Evolutionary conservation across 2,888 invertebrate genomes (phyloP).

Genomic region (Agonum fuliginosum): DNA sequence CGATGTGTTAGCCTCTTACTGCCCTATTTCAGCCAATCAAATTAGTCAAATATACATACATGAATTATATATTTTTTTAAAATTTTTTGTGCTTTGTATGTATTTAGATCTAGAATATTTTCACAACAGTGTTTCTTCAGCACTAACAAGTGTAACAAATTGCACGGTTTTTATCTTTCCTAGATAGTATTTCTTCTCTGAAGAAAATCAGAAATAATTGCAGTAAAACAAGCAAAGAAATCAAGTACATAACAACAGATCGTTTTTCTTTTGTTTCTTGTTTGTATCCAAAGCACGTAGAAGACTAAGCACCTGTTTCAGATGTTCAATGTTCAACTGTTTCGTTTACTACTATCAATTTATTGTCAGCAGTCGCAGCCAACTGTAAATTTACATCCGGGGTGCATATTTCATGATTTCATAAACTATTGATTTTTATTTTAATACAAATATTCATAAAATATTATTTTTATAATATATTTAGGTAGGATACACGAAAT

Average conservation of each 20-base stretch:
- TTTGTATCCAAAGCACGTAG: slow-evolving; percentile 48
- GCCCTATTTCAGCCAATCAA: too few species aligned
- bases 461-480: neutral
- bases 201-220: neutral
- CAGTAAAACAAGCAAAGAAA: neutral
- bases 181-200: neutral
- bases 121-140: too few species aligned
- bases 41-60: too few species aligned
- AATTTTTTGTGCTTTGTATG: too few species aligned
- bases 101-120: too few species aligned
- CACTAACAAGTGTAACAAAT: too few species aligned
- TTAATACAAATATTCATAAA: neutral
- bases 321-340: slow-evolving; percentile 37
- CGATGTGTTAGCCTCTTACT: too few species aligned
- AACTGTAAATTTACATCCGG: slow-evolving; percentile 50
- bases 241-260: neutral
- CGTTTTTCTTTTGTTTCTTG: slow-evolving; percentile 10
- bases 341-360: slow-evolving; percentile 11
- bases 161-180: neutral
- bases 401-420: neutral
- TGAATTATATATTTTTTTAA: too few species aligned
- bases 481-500: neutral
- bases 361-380: slow-evolving; percentile 43
- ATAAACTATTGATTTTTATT: neutral
- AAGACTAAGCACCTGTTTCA: slow-evolving; percentile 40